phyloP scores from a whole-genome alignment of 1,140 invertebrate species.

The Heliconius congener region DNA sequence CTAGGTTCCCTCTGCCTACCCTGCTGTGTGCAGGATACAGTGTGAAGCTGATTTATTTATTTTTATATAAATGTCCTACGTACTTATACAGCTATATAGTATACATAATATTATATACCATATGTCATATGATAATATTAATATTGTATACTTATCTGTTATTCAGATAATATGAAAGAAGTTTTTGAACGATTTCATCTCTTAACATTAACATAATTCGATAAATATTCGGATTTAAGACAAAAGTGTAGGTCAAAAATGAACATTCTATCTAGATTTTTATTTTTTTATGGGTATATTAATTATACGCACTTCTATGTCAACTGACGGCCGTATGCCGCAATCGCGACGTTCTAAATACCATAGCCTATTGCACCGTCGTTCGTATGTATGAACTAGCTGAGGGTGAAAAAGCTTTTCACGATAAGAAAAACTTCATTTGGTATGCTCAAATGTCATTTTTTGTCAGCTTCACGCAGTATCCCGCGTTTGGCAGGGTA shows the following conservation, averaged over 20 bases:
- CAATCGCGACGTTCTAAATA: constrained; percentile 13
- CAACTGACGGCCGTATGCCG: constrained; percentile 9
- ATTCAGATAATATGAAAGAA: too few species aligned
- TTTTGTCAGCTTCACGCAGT: too few species aligned
- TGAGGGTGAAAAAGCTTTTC: constrained; percentile 7
- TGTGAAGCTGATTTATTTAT: too few species aligned
- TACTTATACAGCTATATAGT: neutral
- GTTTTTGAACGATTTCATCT: neutral
- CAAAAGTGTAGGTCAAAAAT: neutral
- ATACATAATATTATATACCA: neutral
- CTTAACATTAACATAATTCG: neutral
- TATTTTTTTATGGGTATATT: neutral
- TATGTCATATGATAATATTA: neutral
- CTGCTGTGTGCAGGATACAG: too few species aligned
- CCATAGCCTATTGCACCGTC: constrained; percentile 13
- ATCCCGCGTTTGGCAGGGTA: too few species aligned
- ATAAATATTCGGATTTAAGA: neutral
- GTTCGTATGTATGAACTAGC: neutral
- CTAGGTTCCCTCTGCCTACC: too few species aligned
- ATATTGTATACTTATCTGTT: too few species aligned
- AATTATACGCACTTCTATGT: constrained; percentile 6
- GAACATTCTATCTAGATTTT: neutral
- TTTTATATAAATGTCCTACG: neutral
- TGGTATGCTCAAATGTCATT: too few species aligned
- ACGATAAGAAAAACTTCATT: neutral